Percentiles rank a stretch among this genome's conserved stretches.
phyloP scores from a whole-genome alignment of 2,888 invertebrate genomes.

The Myathropa florea region DNA sequence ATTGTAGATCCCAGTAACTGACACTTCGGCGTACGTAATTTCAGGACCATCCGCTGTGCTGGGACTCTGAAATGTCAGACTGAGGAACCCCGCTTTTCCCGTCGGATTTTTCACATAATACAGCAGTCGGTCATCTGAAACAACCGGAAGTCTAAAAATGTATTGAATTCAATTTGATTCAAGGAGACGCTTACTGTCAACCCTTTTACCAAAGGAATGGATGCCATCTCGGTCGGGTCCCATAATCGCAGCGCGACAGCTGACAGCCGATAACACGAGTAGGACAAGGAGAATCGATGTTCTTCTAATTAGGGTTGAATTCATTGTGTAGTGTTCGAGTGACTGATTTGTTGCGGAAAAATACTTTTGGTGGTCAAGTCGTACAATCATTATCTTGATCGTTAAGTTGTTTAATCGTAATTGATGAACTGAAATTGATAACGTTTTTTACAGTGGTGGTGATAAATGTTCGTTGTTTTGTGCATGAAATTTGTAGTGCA shows the following conservation, averaged over 20 bases:
- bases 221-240: not conserved
- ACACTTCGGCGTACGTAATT: conserved; percentile 24
- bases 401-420: conserved; percentile 1
- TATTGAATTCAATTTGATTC: not conserved
- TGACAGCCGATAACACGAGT: not conserved
- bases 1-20: conserved; percentile 29
- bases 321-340: not conserved
- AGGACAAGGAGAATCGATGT: not conserved
- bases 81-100: conserved; percentile 20
- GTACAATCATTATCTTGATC: conserved; percentile 15
- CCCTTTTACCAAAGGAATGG: conserved; percentile 25
- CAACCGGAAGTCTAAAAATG: not conserved
- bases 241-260: not conserved
- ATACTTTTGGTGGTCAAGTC: not conserved
- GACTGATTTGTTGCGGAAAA: not conserved
- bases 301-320: not conserved
- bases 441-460: not conserved
- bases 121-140: conserved; percentile 40
- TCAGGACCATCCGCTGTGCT: not conserved
- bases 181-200: not conserved
- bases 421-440: conserved; percentile 4
- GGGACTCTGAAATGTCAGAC: not conserved
- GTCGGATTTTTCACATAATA: conserved; percentile 19
- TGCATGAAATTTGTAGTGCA: too few species aligned
- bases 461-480: not conserved